Percentiles rank a stretch among this genome's conserved stretches.
phyloP scores from a whole-genome alignment of 2,888 invertebrate genomes.

The Automeris io region DNA sequence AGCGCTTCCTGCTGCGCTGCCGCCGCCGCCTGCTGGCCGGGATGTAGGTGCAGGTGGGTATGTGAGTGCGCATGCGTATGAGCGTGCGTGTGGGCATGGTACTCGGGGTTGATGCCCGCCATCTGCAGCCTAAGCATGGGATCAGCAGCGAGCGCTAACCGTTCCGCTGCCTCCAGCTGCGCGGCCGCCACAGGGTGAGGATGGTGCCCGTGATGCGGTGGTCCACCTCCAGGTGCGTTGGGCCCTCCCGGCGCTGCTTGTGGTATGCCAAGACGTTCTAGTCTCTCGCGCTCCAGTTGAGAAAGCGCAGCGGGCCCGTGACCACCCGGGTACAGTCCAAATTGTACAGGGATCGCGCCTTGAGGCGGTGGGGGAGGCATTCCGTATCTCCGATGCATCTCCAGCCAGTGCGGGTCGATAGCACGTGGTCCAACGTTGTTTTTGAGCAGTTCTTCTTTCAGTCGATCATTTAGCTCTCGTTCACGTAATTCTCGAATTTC shows the following conservation, averaged over 20 bases:
- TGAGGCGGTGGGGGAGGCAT: slow-evolving; percentile 80
- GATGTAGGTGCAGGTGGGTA: slow-evolving; percentile 88
- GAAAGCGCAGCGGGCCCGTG: slow-evolving; percentile 81
- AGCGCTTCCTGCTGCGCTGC: slow-evolving; percentile 81
- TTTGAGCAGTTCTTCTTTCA: slow-evolving; percentile 93
- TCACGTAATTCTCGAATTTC: slow-evolving; percentile 88
- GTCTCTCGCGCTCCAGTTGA: slow-evolving; percentile 91
- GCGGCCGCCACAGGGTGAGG: slow-evolving; percentile 75
- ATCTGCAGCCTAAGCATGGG: slow-evolving; percentile 96
- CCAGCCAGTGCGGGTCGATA: slow-evolving; percentile 90
- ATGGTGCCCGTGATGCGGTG: slow-evolving; percentile 77
- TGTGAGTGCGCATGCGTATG: slow-evolving; percentile 95
- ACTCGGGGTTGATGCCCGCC: slow-evolving; percentile 92
- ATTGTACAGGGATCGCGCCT: slow-evolving; percentile 82
- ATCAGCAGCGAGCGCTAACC: slow-evolving; percentile 90
- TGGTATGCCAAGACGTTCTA: slow-evolving; percentile 88
- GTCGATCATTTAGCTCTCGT: slow-evolving; percentile 87
- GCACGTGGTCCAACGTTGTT: slow-evolving; percentile 80
- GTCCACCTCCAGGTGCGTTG: slow-evolving; percentile 70
- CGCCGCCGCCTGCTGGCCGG: slow-evolving; percentile 82
- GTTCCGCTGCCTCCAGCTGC: slow-evolving; percentile 85
- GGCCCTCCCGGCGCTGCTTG: slow-evolving; percentile 76
- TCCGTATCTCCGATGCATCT: slow-evolving; percentile 89
- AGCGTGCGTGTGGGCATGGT: slow-evolving; percentile 94
- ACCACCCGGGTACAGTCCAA: slow-evolving; percentile 86